Conservation (phyloP, 2,797 vertebrate genomes). For the Crax fasciolata region DNA sequence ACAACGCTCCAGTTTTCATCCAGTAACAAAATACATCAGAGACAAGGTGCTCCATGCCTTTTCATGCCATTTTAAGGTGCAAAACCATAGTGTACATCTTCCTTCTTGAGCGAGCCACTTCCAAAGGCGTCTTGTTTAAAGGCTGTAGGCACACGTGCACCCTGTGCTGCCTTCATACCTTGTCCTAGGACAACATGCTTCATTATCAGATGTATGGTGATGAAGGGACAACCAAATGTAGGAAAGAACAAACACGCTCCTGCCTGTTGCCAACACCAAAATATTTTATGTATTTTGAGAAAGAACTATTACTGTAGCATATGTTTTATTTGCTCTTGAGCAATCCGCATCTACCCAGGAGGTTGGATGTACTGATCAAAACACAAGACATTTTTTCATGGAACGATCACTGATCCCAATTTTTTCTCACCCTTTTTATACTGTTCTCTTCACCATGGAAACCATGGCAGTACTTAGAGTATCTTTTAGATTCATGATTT, state of each 20-base stretch:
- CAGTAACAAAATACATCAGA: background rate
- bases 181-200: background rate
- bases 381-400: background rate
- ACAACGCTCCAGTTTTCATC: background rate
- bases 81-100: rapidly evolving
- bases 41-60: background rate
- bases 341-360: background rate
- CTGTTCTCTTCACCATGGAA: constrained; percentile 11
- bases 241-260: background rate
- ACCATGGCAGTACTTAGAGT: background rate
- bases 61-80: background rate
- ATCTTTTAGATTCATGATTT: background rate
- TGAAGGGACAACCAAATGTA: background rate
- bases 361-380: background rate
- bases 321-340: background rate
- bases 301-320: background rate
- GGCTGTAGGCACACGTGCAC: background rate
- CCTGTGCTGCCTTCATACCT: background rate
- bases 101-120: background rate
- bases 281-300: background rate
- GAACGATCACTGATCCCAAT: background rate
- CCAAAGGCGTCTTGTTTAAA: background rate
- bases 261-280: background rate
- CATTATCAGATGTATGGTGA: background rate
- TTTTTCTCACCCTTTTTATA: background rate